These are phyloP conservation scores for Steinernema hermaphroditum DNA, from an alignment of 2,888 invertebrate genomes.

Conservation along the genomic window DNA sequence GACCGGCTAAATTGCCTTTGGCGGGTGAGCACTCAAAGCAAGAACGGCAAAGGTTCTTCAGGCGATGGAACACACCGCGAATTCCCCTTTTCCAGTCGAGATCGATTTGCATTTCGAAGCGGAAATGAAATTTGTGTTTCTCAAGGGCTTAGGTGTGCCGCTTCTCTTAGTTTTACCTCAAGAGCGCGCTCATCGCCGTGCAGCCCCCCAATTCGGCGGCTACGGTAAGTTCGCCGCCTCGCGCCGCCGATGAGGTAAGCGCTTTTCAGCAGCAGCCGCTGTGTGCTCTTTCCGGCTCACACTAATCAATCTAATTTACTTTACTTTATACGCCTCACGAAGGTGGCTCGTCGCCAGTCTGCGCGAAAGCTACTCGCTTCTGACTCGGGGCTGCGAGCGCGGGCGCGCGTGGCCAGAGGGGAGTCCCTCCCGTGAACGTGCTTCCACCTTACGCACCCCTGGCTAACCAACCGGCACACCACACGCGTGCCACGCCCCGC, in stretches of 20 bases:
- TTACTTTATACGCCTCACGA: constrained; percentile 31
- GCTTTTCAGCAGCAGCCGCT: constrained; percentile 22
- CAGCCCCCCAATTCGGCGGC: background rate
- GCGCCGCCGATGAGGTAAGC: constrained; percentile 22
- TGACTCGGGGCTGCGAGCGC: constrained; percentile 17
- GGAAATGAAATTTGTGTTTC: too few relatives aligned
- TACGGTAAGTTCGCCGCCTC: background rate
- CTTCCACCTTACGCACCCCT: constrained; percentile 30
- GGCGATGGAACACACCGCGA: background rate
- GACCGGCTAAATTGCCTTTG: constrained; percentile 31
- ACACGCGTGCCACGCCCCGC: constrained; percentile 30
- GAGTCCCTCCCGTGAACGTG: constrained; percentile 30
- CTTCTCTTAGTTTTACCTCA: too few relatives aligned
- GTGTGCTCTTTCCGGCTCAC: constrained; percentile 28
- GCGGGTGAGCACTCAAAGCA: constrained; percentile 19
- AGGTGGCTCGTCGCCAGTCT: constrained; percentile 26
- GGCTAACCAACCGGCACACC: constrained; percentile 31
- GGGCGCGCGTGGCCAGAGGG: constrained; percentile 25
- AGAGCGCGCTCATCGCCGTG: too few relatives aligned
- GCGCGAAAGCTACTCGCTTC: constrained; percentile 28
- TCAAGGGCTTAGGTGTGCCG: too few relatives aligned
- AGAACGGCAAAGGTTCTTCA: background rate
- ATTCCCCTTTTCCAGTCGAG: background rate
- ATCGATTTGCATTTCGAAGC: too few relatives aligned
- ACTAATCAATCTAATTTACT: constrained; percentile 31